These are phyloP conservation scores for Phenganax stokvisi DNA, from an alignment of 92 coral and sea anemone species.

Conservation along the genomic window DNA sequence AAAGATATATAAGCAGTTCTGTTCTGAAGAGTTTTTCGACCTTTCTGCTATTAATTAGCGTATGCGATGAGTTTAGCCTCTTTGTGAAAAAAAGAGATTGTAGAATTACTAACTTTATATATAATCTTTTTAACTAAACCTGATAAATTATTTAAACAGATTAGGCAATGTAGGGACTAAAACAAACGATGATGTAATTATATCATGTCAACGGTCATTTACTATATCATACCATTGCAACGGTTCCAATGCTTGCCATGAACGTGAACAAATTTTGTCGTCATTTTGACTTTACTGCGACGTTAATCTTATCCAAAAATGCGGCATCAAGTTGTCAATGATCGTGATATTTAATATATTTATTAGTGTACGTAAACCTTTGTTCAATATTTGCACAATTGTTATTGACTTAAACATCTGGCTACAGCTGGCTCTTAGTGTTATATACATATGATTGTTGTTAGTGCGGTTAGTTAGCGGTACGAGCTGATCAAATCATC, in stretches of 20 bases:
- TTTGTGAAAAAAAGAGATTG: not conserved
- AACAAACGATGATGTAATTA: too few species aligned
- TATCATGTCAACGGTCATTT: too few species aligned
- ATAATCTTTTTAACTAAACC: not conserved
- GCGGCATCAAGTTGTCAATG: constrained; percentile 16
- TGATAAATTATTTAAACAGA: not conserved
- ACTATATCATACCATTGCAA: too few species aligned
- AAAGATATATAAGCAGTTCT: too few species aligned
- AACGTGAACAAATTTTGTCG: too few species aligned
- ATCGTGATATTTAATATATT: constrained; percentile 19
- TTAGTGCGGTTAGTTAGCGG: constrained; percentile 40
- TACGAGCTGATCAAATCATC: constrained; percentile 35
- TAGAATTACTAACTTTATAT: not conserved
- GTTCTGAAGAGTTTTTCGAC: too few species aligned
- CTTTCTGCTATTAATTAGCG: not conserved
- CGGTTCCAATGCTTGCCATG: too few species aligned
- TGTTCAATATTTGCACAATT: constrained; percentile 3
- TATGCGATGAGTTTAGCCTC: not conserved
- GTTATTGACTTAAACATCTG: constrained; percentile 26
- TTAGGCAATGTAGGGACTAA: not conserved
- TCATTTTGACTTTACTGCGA: too few species aligned
- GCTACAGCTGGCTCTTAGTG: constrained; percentile 25
- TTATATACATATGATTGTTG: constrained; percentile 32
- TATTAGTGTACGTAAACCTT: constrained; percentile 27
- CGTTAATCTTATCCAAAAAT: not conserved